Conservation (phyloP, 2,113 vertebrate genomes). For the Catharus fuscescens region DNA sequence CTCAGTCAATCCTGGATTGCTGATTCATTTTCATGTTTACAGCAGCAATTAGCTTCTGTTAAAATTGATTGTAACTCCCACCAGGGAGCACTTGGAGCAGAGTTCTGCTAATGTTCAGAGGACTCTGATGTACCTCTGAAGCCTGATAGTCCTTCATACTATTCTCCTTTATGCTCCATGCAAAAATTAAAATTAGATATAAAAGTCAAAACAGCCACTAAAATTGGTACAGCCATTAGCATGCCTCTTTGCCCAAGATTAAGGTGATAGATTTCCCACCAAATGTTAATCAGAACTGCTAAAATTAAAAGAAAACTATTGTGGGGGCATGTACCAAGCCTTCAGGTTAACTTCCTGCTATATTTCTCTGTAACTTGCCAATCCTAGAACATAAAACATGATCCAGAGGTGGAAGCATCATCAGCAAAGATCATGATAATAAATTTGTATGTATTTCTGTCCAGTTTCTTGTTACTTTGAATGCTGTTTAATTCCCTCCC, state of each 20-base stretch:
- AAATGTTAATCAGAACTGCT: background rate
- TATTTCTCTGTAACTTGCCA: background rate
- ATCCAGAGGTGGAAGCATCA: background rate
- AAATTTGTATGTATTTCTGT: background rate
- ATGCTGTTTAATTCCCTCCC: background rate
- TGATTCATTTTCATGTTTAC: background rate
- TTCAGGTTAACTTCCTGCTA: background rate
- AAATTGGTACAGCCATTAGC: background rate
- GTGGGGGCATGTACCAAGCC: background rate
- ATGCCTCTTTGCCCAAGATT: background rate
- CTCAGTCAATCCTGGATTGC: background rate
- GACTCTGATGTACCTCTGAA: background rate
- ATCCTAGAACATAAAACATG: background rate
- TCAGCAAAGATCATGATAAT: background rate
- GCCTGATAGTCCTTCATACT: background rate
- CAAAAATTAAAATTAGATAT: background rate
- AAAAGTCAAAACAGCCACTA: background rate
- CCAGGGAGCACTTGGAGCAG: background rate
- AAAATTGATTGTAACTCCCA: background rate
- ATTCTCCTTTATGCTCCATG: background rate
- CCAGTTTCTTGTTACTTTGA: background rate
- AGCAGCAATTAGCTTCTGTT: background rate
- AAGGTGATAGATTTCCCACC: background rate
- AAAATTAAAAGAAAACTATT: background rate
- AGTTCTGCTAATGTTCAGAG: background rate